Percentiles rank a stretch among this genome's conserved stretches.
phyloP scores from a whole-genome alignment of 2,797 vertebrate species.

The Hylomyscus alleni region DNA sequence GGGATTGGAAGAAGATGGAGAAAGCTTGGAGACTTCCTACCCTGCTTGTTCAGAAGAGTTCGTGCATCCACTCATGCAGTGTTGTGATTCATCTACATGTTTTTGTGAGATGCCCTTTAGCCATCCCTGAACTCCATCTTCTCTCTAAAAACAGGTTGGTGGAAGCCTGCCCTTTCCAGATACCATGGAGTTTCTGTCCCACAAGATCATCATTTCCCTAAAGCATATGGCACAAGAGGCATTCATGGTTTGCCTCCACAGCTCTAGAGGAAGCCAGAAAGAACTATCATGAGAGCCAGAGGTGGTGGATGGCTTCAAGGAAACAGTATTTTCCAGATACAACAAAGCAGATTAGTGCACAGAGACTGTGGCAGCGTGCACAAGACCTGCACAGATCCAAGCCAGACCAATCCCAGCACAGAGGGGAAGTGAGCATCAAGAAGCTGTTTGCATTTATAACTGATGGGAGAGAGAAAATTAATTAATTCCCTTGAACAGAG shows the following conservation, averaged over 20 bases:
- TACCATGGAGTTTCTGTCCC: background rate
- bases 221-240: background rate
- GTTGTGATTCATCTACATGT: background rate
- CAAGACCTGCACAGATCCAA: background rate
- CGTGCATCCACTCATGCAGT: fast-evolving
- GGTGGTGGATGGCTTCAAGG: background rate
- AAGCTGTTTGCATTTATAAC: background rate
- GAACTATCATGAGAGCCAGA: background rate
- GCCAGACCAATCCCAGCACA: background rate
- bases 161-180: background rate
- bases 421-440: background rate
- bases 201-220: background rate
- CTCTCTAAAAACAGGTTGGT: background rate
- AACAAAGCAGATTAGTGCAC: too few species aligned
- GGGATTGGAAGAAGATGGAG: background rate
- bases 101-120: background rate
- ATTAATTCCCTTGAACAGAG: background rate
- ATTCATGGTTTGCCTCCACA: background rate
- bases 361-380: background rate
- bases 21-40: background rate
- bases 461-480: background rate
- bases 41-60: background rate
- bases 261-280: background rate
- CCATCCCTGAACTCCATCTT: background rate
- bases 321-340: background rate